Evolutionary conservation across 2,113 vertebrate species (phyloP), one percentile per base, ranked within the genome.

Genomic region (Melanerpes aurifrons): DNA sequence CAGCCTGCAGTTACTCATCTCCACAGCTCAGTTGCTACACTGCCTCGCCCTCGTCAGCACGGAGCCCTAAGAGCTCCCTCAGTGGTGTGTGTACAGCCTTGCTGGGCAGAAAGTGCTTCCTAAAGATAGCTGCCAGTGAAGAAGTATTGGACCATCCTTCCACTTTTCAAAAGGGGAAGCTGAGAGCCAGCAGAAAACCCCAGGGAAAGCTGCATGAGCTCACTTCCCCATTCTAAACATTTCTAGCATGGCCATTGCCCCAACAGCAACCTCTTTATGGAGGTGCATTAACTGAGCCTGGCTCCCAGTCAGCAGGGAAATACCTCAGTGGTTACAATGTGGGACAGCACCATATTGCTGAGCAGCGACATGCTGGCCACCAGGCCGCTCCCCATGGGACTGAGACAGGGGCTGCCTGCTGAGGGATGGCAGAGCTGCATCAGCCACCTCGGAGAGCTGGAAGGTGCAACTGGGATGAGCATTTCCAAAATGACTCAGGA

Each of bases 51-150:
- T 59, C n/a, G 4, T 15, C 70, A 15, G 32, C 26, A 59, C 32
- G 1, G 8, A 87, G 57, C 61, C 29, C 31, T 12, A 3, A 21
- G 0, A 2, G 15, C 37, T 32, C 37, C 31, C 15, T 2, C 28
- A 22, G 78, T 50, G 20, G 12, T 0, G 8, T 1, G 2, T 0
- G 6, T 1, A 2, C 0, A 61, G 57, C 75, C 45, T 22, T 14
- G 25, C 62, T 25, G 47, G 43, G 61, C 59, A 48, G 6, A 2
- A 70, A 31, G n/a, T 6, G 32, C 43, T 53, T 66, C 61, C 73
- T 35, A 2, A 64, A 32, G 35, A 29, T 1, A 56, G 22, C 67
- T 19, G 43, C 5, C 4, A n/a, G 28, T 1, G 12, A 70, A 43
- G 75, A 18, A 59, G 16, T 18, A 48, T 68, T 24, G 45, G 79